Evolutionary conservation across 1,140 invertebrate species (phyloP), one percentile per base, ranked within the genome.

Genomic region (Marisa cornuarietis): DNA sequence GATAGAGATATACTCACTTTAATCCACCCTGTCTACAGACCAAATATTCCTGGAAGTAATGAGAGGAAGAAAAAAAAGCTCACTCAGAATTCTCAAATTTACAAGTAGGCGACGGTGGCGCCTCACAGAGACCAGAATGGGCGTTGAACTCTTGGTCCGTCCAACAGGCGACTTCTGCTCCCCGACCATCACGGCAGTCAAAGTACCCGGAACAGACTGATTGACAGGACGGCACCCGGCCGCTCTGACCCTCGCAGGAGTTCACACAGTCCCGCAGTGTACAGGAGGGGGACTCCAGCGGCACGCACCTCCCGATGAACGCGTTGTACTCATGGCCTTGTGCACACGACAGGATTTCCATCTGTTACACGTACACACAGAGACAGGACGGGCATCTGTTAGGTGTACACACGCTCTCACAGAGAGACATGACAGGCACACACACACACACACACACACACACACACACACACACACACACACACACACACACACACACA

Each of bases 231-330:
- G 16, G 76, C n/a, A 52, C 51, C 0, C 20, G 63, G 6, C 76
- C 76, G 49, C 54, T 63, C 16, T 20, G 16, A 2, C 79, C 79
- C 20, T 9, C 0, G 68, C 79, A 81, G 26, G 2, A n/a, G 16
- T 26, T 16, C 24, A 81, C 58, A 26, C 79, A 81, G 13, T 61
- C 54, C 11, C 69, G 63, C 11, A 81, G 49, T 0, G 66, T 62
- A 51, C 79, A 81, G 22, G 79, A 81, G 6, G 79, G 79, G 6
- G 79, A 81, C 13, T 74, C 74, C 2, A 52, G 14, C 18, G 14
- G 10, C 6, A 76, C 68, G 24, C 79, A 81, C 22, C 51, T 77
- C 68, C 65, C 31, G 49, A 73, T 71, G 61, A 81, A 81, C 14
- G 68, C 75, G 63, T 81, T 74, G 54, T 54, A 81, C 49, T 71